Base-by-base conservation (phyloP, 2,113 vertebrate species). In the Phaethornis superciliosus region DNA sequence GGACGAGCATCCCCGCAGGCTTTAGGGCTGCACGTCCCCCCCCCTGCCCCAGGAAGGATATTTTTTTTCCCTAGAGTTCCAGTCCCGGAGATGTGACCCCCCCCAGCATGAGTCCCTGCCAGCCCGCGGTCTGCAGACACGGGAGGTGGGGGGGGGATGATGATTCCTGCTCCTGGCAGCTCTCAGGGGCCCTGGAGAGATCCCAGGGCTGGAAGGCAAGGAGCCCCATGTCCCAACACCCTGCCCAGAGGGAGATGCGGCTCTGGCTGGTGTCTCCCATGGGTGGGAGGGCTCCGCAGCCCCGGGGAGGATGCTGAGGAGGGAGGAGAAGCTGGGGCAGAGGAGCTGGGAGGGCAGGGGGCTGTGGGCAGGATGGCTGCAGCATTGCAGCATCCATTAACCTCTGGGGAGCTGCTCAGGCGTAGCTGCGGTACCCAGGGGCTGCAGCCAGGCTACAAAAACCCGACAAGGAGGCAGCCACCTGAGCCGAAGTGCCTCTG, bases 331-430 rank as follows among this genome's bases (percentile, higher is more conserved):
- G 56, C 79, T n/a, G 64, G 19, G 3, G 54, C 69, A 24, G 23
- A 3, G 83, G 19, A 87, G 80, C 89, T 87, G 91, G 84, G 81
- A 52, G 83, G 90, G 81, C 15, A 20, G 18, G 11, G 80, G 72
- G 94, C 90, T 90, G 92, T 85, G 68, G 94, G 92, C 96, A 95
- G 93, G 82, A 84, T 49, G 95, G 85, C 85, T 96, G 96, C 95
- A 90, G 95, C 89, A 72, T 87, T 89, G 93, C 96, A 96, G 96
- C 93, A 97, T 89, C 96, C 90, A 96, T 96, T 96, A 96, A 95
- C 95, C 94, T 94, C 95, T 87, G 95, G 93, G 94, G 91, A 93
- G 76, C 91, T 81, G 67, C 91, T 94, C 80, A 89, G 91, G 85
- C 83, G 37, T 51, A 65, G 89, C 89, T 23, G 68, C 68, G 14